Evolutionary conservation across 2,113 vertebrate species (phyloP).

Genomic region (Pomatorhinus ruficollis): DNA sequence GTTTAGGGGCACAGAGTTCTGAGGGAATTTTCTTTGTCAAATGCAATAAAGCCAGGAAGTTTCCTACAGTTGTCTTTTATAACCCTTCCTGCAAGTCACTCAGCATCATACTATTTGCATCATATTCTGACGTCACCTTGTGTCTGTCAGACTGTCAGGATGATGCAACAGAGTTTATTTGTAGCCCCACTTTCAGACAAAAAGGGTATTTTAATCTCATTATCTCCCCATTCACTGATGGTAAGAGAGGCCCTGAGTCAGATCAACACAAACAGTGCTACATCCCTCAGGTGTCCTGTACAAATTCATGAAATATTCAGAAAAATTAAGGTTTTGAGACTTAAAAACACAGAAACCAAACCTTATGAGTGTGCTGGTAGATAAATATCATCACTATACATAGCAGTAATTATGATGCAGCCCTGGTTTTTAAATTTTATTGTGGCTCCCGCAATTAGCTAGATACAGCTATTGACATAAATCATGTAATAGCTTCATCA

Average conservation of each 20-base stretch:
- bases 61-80: too few relatives aligned
- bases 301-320: background rate
- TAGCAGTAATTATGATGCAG: background rate
- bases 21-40: background rate
- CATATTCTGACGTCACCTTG: background rate
- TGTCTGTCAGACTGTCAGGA: background rate
- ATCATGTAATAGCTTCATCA: background rate
- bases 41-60: background rate
- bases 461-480: background rate
- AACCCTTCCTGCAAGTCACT: background rate
- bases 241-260: background rate
- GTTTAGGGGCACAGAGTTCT: background rate
- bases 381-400: background rate
- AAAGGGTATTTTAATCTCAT: background rate
- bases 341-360: background rate
- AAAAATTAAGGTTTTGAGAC: background rate
- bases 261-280: background rate
- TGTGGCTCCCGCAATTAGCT: background rate
- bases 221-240: background rate
- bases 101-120: background rate
- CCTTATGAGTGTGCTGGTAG: fast-evolving
- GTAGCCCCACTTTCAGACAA: background rate
- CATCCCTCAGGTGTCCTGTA: background rate
- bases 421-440: background rate
- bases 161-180: background rate